Conservation (phyloP, 2,888 invertebrate genomes). For the Drosophila kanekoi region DNA sequence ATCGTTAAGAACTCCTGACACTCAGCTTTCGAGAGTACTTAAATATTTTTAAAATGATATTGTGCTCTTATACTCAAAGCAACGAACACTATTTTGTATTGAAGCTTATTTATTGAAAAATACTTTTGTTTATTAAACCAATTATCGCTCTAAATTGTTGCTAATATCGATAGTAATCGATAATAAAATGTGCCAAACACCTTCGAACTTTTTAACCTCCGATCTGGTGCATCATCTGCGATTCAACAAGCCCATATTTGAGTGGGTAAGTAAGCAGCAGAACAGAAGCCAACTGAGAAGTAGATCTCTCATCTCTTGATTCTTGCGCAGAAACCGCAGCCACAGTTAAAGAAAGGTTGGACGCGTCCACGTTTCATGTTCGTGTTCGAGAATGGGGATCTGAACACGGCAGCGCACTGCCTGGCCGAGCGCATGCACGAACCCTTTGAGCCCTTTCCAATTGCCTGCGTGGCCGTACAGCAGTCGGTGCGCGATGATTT, state of each 20-base stretch:
- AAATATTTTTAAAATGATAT: background rate
- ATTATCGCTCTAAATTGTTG: conserved; percentile 38
- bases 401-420: conserved; percentile 77
- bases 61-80: background rate
- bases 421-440: conserved; percentile 73
- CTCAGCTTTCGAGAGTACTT: background rate
- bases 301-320: background rate
- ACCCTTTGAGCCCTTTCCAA: conserved; percentile 64
- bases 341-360: conserved; percentile 25
- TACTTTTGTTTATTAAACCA: background rate
- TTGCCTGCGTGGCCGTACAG: conserved; percentile 80
- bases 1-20: background rate
- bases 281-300: too few relatives aligned
- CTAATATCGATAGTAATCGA: background rate
- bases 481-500: conserved; percentile 74
- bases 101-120: background rate
- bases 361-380: conserved; percentile 66
- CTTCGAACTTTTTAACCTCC: conserved; percentile 41
- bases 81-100: background rate
- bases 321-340: background rate
- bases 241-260: conserved; percentile 4
- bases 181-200: conserved; percentile 50
- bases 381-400: conserved; percentile 77
- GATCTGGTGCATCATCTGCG: conserved; percentile 53
- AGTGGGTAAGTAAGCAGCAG: conserved; percentile 32